Evolutionary conservation across 2,113 vertebrate species (phyloP).

Genomic region (Collichthys lucidus): DNA sequence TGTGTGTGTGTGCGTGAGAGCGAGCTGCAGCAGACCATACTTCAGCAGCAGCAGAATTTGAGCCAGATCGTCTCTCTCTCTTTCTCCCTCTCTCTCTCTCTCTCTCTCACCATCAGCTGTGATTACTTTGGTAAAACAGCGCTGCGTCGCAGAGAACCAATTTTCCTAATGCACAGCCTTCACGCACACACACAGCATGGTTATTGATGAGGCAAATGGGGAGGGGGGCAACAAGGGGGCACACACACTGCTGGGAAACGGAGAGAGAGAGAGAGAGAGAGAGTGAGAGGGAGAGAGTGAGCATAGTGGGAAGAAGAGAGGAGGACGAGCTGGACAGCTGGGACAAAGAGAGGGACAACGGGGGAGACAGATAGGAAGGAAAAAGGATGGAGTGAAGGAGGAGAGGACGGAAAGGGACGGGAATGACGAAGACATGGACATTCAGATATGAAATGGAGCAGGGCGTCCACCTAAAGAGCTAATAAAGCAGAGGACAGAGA

Average conservation of each 20-base stretch:
- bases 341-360: slow-evolving; percentile 70
- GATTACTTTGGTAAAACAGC: slow-evolving; percentile 83
- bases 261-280: slow-evolving; percentile 54
- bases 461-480: slow-evolving; percentile 42
- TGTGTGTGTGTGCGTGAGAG: slow-evolving; percentile 62
- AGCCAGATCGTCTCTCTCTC: slow-evolving; percentile 68
- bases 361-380: slow-evolving; percentile 26
- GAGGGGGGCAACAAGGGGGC: slow-evolving; percentile 75
- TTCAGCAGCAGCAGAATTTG: slow-evolving; percentile 74
- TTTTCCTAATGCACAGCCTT: slow-evolving; percentile 81
- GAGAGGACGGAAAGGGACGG: slow-evolving; percentile 26
- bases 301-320: slow-evolving; percentile 52
- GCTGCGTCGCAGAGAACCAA: slow-evolving; percentile 82
- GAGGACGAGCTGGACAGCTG: slow-evolving; percentile 49
- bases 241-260: slow-evolving; percentile 78
- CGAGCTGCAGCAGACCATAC: slow-evolving; percentile 61
- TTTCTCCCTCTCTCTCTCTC: slow-evolving; percentile 38
- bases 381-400: slow-evolving; percentile 24
- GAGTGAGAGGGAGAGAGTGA: slow-evolving; percentile 35
- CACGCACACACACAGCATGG: slow-evolving; percentile 69
- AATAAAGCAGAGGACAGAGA: slow-evolving; percentile 57
- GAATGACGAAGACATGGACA: slow-evolving; percentile 5
- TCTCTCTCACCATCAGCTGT: slow-evolving; percentile 78
- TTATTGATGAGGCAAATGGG: slow-evolving; percentile 86
- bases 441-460: slow-evolving; percentile 36